Percentiles rank a stretch among this genome's conserved stretches.
Conservation (phyloP, 92 coral and sea anemone species). For the Parazoanthus swiftii region DNA sequence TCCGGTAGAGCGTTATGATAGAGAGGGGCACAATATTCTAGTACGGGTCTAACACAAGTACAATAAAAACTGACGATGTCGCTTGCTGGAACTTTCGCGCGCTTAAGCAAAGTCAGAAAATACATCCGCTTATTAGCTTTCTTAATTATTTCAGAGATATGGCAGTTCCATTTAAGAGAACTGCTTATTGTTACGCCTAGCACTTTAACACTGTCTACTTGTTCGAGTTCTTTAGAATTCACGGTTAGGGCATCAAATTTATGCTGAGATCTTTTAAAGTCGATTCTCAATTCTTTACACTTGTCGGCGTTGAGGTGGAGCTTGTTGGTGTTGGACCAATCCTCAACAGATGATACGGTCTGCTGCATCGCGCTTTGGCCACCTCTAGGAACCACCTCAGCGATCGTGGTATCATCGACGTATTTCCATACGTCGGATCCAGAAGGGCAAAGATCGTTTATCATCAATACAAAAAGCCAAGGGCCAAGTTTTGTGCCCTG, state of each 20-base stretch:
- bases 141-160: not conserved
- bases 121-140: constrained; percentile 14
- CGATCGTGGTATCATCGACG: constrained; percentile 10
- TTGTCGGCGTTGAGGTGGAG: constrained; percentile 4
- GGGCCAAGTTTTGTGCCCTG: not conserved
- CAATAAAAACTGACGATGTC: not conserved
- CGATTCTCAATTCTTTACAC: not conserved
- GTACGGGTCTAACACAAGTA: not conserved
- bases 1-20: constrained; percentile 16
- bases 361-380: constrained; percentile 1
- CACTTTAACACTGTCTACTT: constrained; percentile 5
- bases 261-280: not conserved
- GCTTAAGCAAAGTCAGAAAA: not conserved
- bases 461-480: not conserved
- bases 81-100: constrained; percentile 18
- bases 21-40: not conserved
- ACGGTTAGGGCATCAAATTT: not conserved
- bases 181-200: not conserved
- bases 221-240: constrained; percentile 12
- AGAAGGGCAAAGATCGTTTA: not conserved
- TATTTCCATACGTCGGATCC: not conserved
- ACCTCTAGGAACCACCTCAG: constrained; percentile 22
- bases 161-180: not conserved
- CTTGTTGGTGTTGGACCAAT: constrained; percentile 16
- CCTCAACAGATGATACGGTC: constrained; percentile 8